Percentiles rank a stretch among this genome's conserved stretches.
Evolutionary conservation across 1,140 invertebrate species (phyloP).

Genomic region (Belonocnema kinseyi): DNA sequence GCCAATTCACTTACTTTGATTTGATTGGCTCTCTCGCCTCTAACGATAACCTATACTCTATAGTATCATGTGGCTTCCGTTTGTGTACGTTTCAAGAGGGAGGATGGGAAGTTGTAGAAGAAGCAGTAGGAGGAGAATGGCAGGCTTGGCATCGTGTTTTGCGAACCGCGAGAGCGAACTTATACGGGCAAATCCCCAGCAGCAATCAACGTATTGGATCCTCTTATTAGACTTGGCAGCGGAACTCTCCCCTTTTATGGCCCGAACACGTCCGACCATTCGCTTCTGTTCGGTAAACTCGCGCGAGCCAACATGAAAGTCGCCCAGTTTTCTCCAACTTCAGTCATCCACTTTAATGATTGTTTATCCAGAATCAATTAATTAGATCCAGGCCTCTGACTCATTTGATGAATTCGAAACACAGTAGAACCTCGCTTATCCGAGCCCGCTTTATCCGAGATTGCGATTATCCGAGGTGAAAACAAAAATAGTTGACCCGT

Average conservation of each 20-base stretch:
- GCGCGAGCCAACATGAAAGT: conserved; percentile 4
- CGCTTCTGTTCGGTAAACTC: conserved; percentile 15
- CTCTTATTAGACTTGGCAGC: conserved; percentile 67
- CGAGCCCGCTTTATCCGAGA: too few relatives aligned
- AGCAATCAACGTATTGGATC: conserved; percentile 67
- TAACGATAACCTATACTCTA: conserved; percentile 33
- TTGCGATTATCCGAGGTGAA: too few relatives aligned
- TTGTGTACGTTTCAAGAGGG: not conserved
- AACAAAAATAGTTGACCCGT: too few relatives aligned
- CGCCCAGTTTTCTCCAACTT: conserved; percentile 12
- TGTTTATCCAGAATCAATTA: too few relatives aligned
- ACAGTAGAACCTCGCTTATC: too few relatives aligned
- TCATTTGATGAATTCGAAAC: too few relatives aligned
- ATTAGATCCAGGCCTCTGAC: too few relatives aligned
- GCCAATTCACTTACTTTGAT: conserved; percentile 70
- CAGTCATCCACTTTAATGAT: not conserved
- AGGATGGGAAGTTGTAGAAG: conserved; percentile 10
- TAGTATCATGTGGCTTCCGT: conserved; percentile 52
- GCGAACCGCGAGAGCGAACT: conserved; percentile 49
- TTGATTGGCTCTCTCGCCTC: conserved; percentile 58
- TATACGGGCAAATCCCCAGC: conserved; percentile 53
- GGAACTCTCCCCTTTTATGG: conserved; percentile 33
- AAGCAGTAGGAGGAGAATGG: conserved; percentile 27
- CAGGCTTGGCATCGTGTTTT: conserved; percentile 60
- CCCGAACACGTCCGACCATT: conserved; percentile 15